Base-by-base conservation (phyloP, 1,140 invertebrate species). In the Melitaea cinxia region DNA sequence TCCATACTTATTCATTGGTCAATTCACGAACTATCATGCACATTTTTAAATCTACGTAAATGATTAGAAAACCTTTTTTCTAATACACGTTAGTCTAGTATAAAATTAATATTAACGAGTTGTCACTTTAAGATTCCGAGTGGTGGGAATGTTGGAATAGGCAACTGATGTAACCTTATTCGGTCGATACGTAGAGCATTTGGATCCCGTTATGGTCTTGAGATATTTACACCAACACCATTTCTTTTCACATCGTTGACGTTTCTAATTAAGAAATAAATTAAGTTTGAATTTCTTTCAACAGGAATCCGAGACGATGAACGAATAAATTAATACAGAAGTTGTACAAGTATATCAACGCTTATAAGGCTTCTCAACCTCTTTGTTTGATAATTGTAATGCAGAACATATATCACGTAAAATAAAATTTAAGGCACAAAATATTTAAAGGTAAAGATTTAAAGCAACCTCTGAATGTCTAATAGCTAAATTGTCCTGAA, bases 201-300 rank as follows among this genome's bases (percentile, higher is more conserved):
- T 33, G 7, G 15, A 26, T 23, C 53, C 17, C 17, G 33, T 55
- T 55, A 39, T 24, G 19, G 33, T 14, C 35, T 23, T 23, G 3
- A 14, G 33, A 24, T 14, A 37, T 37, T 55, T 17, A 30, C 53
- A 14, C 33, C 23, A 12, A 37, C 53, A 24, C 53, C 19, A 21
- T 37, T 9, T 14, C 19, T 35, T 39, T 19, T 37, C 39, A 55
- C 3, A 39, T 21, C 6, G 24, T 23, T 37, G 4, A 39, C 12
- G 21, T 24, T 55, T 55, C 26, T 49, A 59, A 59, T 59, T 59
- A 42, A 59, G 56, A 59, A 59, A 59, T 49, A 17, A 49, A 30
- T 21, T 42, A 33, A 6, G 1, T 42, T 42, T 42, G 5, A 17
- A 17, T 42, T 42, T 42, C 15, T 17, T 37, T 42, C 15, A 9